Percentiles rank a stretch among this genome's conserved stretches.
Evolutionary conservation across 2,113 vertebrate species (phyloP).

Genomic region (Tricholaema leucomelas): DNA sequence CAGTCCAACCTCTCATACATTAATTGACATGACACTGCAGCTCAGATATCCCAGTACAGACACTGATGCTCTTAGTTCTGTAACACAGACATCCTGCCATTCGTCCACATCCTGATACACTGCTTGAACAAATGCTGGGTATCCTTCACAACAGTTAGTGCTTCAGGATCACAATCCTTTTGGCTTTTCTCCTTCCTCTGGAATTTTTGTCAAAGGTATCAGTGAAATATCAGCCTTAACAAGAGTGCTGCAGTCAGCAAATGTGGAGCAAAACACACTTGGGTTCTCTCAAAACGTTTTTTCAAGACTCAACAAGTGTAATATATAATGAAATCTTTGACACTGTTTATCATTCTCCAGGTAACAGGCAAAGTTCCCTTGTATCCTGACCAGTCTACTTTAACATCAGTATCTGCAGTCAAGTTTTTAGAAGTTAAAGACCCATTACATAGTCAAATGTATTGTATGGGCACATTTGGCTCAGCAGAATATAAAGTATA

Average conservation of each 20-base stretch:
- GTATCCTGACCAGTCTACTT: background rate
- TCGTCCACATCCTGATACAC: background rate
- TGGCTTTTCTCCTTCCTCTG: background rate
- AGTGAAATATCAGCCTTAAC: background rate
- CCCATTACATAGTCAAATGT: background rate
- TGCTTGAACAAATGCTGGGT: background rate
- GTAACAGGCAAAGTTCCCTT: background rate
- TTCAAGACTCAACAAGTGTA: background rate
- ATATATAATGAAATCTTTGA: background rate
- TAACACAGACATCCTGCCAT: background rate
- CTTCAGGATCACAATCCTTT: background rate
- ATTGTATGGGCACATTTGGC: background rate
- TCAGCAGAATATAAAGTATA: background rate
- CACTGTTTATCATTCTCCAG: background rate
- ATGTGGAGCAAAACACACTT: accelerated
- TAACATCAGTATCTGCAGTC: background rate
- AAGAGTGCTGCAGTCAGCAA: background rate
- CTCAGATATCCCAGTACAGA: background rate
- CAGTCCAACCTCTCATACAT: background rate
- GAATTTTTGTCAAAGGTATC: background rate
- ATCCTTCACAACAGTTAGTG: background rate
- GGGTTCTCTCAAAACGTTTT: background rate
- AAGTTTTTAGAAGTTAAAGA: background rate
- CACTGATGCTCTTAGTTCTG: background rate
- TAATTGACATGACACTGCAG: background rate